phyloP scores from a whole-genome alignment of 2,113 vertebrate genomes.

The Chlamydotis undulata region DNA sequence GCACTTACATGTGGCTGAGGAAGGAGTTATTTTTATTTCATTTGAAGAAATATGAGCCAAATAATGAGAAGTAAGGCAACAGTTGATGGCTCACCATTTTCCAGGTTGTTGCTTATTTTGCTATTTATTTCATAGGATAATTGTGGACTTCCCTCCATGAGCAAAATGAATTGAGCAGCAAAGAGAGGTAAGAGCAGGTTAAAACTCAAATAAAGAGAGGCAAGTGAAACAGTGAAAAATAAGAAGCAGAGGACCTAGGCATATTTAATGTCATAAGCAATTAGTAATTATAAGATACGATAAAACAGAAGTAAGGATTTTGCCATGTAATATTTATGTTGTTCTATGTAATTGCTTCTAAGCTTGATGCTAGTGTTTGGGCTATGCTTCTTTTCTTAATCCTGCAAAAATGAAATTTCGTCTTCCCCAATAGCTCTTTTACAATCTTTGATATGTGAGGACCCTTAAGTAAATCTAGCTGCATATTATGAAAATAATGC shows the following conservation, averaged over 20 bases:
- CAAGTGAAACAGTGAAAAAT: neutral
- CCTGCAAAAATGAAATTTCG: neutral
- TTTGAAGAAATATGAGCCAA: neutral
- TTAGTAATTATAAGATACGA: neutral
- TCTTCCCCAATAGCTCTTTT: neutral
- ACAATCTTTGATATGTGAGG: neutral
- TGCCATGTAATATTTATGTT: neutral
- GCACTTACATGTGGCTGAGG: neutral
- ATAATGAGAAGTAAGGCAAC: neutral
- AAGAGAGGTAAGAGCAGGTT: neutral
- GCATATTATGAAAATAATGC: neutral
- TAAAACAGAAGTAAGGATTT: neutral
- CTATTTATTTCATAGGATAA: neutral
- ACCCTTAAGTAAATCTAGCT: neutral
- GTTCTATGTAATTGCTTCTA: neutral
- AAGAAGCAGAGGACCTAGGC: neutral
- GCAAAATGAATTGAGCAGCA: neutral
- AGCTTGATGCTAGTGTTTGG: neutral
- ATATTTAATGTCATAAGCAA: constrained; percentile 14
- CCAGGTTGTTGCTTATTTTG: neutral
- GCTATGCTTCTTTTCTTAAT: neutral
- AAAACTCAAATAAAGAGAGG: constrained; percentile 14
- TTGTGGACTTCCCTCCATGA: neutral
- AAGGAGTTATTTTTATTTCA: neutral
- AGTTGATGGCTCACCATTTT: neutral